Evolutionary conservation across 2,797 vertebrate genomes (phyloP).

Genomic region (Sebastes hopkinsi): DNA sequence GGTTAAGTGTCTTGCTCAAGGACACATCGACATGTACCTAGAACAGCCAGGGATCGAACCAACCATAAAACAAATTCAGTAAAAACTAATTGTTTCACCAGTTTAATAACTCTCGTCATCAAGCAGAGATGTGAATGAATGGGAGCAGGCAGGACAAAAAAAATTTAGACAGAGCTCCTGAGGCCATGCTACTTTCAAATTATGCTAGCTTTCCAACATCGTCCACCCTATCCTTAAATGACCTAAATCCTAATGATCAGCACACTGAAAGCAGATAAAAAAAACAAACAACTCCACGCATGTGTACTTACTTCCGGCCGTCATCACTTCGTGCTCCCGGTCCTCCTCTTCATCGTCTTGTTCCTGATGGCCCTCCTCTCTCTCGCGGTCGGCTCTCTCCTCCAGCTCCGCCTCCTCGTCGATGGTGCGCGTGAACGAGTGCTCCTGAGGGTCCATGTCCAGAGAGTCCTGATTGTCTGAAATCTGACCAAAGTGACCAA

Average conservation of each 20-base stretch:
- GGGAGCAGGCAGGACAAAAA: background rate
- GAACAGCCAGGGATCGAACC: no score
- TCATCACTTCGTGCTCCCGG: slow-evolving; percentile 96
- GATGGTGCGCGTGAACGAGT: slow-evolving; percentile 95
- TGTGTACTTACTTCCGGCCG: slow-evolving; percentile 93
- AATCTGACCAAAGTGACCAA: slow-evolving; percentile 76
- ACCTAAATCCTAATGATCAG: background rate
- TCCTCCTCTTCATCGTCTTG: slow-evolving; percentile 97
- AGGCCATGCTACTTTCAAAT: no score
- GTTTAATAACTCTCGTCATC: background rate
- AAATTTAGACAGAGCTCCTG: no score
- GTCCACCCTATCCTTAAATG: background rate
- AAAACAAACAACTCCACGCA: background rate
- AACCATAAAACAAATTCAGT: background rate
- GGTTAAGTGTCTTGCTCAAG: no score
- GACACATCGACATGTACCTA: no score
- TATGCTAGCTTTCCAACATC: no score
- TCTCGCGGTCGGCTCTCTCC: slow-evolving; percentile 91
- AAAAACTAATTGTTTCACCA: background rate
- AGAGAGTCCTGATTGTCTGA: slow-evolving; percentile 93
- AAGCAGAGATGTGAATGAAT: background rate
- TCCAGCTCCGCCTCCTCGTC: slow-evolving; percentile 98
- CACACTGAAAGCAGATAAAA: background rate
- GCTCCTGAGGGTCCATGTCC: slow-evolving; percentile 93
- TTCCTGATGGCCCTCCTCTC: slow-evolving; percentile 93